These are phyloP conservation scores for Diprion similis DNA, from an alignment of 1,140 invertebrate species.

Conservation along the genomic window DNA sequence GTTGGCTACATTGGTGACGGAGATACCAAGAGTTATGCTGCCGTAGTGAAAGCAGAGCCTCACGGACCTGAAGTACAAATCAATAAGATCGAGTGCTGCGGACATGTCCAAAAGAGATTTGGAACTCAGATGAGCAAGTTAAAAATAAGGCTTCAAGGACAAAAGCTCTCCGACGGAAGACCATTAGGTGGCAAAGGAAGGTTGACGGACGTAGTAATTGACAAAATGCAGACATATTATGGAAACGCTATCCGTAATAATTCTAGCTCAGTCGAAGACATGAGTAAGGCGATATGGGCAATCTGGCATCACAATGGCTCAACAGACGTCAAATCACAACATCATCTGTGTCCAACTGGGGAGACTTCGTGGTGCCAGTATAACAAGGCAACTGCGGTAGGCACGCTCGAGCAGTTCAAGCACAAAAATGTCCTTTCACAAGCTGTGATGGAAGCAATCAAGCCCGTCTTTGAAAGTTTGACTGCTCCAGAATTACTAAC, in stretches of 20 bases:
- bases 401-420: neutral
- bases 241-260: neutral
- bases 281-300: neutral
- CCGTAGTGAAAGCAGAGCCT: neutral
- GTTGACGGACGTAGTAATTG: no score
- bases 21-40: slow-evolving; percentile 8
- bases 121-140: no score
- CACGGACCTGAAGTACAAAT: neutral
- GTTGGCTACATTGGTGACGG: slow-evolving; percentile 4
- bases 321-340: neutral
- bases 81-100: no score
- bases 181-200: no score
- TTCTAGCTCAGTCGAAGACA: neutral
- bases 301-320: neutral
- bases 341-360: neutral
- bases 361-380: neutral
- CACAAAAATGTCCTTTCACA: neutral
- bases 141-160: no score
- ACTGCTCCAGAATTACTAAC: neutral
- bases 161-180: no score
- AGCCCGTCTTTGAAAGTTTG: neutral
- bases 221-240: no score
- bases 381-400: neutral
- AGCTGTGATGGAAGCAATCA: neutral
- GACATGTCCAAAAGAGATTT: no score